These are phyloP conservation scores for Trissonchulus latispiculum DNA, from an alignment of 2,888 invertebrate species.

Conservation along the genomic window DNA sequence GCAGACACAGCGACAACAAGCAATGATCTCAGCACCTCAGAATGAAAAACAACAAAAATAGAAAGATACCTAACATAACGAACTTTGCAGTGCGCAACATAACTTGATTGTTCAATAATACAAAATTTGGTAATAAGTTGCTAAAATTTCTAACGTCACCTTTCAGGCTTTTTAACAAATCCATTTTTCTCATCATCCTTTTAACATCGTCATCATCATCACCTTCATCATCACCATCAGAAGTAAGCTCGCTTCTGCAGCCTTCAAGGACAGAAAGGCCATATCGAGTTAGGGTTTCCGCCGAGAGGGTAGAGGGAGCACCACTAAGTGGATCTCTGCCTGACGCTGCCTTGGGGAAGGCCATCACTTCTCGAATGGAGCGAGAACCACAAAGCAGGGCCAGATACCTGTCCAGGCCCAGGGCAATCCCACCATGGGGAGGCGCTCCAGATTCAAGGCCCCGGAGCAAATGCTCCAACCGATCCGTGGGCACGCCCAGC, in stretches of 20 bases:
- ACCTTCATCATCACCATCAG: background rate
- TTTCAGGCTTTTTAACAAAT: no score
- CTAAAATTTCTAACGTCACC: no score
- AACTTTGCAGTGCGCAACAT: no score
- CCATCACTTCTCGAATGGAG: slow-evolving; percentile 88
- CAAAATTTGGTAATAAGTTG: no score
- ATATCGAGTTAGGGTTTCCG: background rate
- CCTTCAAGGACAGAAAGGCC: background rate
- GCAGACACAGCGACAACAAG: no score
- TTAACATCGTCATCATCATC: background rate
- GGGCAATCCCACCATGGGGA: slow-evolving; percentile 93
- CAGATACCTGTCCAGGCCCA: slow-evolving; percentile 59
- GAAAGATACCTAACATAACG: no score
- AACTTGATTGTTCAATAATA: no score
- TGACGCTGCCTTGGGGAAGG: slow-evolving; percentile 87
- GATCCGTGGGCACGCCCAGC: slow-evolving; percentile 46
- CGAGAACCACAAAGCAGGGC: slow-evolving; percentile 62
- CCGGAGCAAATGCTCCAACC: slow-evolving; percentile 56
- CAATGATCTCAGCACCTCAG: no score
- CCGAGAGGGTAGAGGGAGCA: slow-evolving; percentile 56
- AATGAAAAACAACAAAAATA: no score
- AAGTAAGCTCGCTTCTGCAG: background rate
- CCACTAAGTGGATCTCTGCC: slow-evolving; percentile 79
- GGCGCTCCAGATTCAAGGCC: slow-evolving; percentile 89
- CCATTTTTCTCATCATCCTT: no score